Evolutionary conservation across 2,797 vertebrate species (phyloP).

Genomic region (Botia almorhae): DNA sequence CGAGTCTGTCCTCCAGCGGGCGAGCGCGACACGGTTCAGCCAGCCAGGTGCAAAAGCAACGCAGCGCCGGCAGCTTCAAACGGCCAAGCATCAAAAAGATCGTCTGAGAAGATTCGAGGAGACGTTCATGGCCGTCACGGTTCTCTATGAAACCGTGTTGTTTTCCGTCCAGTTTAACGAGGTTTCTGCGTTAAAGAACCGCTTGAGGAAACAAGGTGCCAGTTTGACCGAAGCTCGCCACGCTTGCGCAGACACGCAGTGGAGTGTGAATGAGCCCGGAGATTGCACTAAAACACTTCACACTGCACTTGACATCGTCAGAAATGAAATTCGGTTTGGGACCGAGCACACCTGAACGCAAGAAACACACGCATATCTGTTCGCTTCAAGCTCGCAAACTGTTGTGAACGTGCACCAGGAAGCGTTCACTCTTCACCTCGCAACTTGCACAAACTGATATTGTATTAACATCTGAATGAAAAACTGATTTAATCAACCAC

Average conservation of each 20-base stretch:
- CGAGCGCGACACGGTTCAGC: conserved; percentile 95
- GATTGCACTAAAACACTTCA: conserved; percentile 22
- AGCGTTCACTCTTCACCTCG: conserved; percentile 29
- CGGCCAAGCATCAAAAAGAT: conserved; percentile 98
- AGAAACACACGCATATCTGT: conserved; percentile 1
- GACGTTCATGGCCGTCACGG: not conserved
- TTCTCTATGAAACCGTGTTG: conserved; percentile 41
- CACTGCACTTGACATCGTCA: conserved; percentile 13
- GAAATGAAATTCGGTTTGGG: not conserved
- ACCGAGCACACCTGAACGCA: conserved; percentile 19
- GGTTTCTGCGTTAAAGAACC: conserved; percentile 54
- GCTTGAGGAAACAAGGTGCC: conserved; percentile 29
- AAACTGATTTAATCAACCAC: conserved; percentile 48
- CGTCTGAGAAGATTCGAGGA: conserved; percentile 78
- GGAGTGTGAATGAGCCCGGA: not conserved
- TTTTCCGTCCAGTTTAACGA: conserved; percentile 52
- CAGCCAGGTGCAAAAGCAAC: conserved; percentile 98
- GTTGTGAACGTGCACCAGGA: conserved; percentile 2
- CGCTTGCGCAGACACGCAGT: not conserved
- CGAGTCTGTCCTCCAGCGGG: conserved; percentile 88
- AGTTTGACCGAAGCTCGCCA: too few relatives aligned
- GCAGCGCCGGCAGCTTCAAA: conserved; percentile 97
- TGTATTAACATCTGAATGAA: conserved; percentile 32
- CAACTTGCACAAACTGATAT: conserved; percentile 42
- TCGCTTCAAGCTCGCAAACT: not conserved